These are phyloP conservation scores for Corythornis leucogaster DNA, from an alignment of 2,797 vertebrate species.

Conservation along the genomic window DNA sequence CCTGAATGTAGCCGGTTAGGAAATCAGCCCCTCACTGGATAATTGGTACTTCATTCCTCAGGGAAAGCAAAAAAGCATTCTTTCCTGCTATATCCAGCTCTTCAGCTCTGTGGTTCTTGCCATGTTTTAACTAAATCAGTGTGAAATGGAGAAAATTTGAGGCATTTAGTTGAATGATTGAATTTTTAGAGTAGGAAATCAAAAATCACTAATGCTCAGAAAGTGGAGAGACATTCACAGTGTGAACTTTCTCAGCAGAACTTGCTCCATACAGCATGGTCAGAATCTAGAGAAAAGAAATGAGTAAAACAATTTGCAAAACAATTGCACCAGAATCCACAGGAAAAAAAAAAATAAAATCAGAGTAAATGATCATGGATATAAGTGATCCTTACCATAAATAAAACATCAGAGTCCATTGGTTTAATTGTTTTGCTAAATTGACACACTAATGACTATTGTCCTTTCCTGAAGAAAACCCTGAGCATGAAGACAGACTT, in stretches of 20 bases:
- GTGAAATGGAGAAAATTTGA: neutral
- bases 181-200: neutral
- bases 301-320: neutral
- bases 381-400: neutral
- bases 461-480: neutral
- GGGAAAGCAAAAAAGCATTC: neutral
- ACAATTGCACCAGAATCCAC: neutral
- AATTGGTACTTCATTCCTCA: neutral
- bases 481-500: neutral
- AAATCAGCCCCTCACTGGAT: neutral
- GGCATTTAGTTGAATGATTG: neutral
- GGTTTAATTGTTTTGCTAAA: neutral
- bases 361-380: neutral
- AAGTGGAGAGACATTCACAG: neutral
- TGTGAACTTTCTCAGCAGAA: neutral
- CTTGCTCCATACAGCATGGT: neutral
- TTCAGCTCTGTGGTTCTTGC: neutral
- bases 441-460: neutral
- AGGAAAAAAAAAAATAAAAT: neutral
- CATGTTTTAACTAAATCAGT: neutral
- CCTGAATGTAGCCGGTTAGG: slow-evolving; percentile 12
- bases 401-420: neutral
- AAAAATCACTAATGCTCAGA: neutral
- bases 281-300: neutral
- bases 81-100: neutral